Percentiles rank a stretch among this genome's conserved stretches.
phyloP scores from a whole-genome alignment of 2,797 vertebrate genomes.

The Hippopotamyrus pictus region DNA sequence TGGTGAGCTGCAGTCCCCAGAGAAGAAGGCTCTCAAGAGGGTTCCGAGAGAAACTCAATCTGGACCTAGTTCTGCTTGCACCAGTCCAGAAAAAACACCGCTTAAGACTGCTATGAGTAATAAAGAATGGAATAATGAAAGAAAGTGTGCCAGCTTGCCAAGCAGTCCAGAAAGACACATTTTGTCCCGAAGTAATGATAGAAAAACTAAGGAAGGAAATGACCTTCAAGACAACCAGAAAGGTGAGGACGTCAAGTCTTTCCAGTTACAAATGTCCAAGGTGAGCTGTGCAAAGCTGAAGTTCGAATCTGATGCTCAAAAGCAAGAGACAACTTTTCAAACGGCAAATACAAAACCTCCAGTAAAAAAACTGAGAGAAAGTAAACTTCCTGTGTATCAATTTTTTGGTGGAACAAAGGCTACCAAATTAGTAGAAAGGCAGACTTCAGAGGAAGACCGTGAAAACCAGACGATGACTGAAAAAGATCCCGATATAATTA shows the following conservation, averaged over 20 bases:
- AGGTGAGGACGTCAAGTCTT: slow-evolving; percentile 61
- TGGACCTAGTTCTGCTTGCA: slow-evolving; percentile 75
- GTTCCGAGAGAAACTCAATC: slow-evolving; percentile 72
- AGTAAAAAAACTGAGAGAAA: slow-evolving; percentile 82
- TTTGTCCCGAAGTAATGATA: slow-evolving; percentile 56
- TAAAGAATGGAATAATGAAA: slow-evolving; percentile 73
- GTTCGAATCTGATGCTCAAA: slow-evolving; percentile 81
- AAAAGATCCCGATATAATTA: slow-evolving; percentile 33
- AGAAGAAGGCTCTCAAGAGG: slow-evolving; percentile 80
- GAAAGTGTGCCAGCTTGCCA: slow-evolving; percentile 73
- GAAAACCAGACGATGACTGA: slow-evolving; percentile 38
- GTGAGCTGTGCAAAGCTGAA: slow-evolving; percentile 86
- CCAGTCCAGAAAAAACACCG: slow-evolving; percentile 82
- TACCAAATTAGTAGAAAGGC: slow-evolving; percentile 63
- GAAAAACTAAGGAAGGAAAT: slow-evolving; percentile 62
- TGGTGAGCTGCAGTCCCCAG: slow-evolving; percentile 92
- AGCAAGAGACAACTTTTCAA: slow-evolving; percentile 56
- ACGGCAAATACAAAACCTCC: slow-evolving; percentile 77
- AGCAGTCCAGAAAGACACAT: slow-evolving; percentile 76
- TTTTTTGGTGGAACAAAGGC: slow-evolving; percentile 68
- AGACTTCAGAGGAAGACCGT: slow-evolving; percentile 44
- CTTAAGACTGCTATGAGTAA: slow-evolving; percentile 57
- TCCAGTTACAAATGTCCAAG: slow-evolving; percentile 80
- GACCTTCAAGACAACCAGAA: slow-evolving; percentile 56
- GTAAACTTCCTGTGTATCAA: slow-evolving; percentile 85